Base-by-base conservation (phyloP, 1,140 invertebrate genomes). In the Chironomus tepperi region DNA sequence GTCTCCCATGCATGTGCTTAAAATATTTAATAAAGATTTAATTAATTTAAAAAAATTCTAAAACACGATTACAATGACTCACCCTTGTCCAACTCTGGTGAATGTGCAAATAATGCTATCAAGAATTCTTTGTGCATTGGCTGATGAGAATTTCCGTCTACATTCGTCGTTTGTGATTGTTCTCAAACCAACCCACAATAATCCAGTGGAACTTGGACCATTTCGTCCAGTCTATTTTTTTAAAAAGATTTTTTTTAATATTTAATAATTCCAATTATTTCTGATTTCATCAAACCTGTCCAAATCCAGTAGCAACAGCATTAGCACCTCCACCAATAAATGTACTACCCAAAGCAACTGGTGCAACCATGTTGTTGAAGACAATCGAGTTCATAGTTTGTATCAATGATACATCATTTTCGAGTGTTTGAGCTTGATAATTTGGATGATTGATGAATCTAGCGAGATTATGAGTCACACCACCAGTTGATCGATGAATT, bases 71-170 rank as follows among this genome's bases (percentile, higher is more conserved):
- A 7, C 6, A 43, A 43, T 43, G 6, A 7, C 43, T 57, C n/a
- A 57, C 47, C 65, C 65, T 21, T 70, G 16, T 19, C 65, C 65
- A 19, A 70, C 65, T 70, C 65, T 70, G 1, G 65, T 70, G 19
- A 70, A 70, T 19, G 65, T 70, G 7, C 65, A 70, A 70, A 70
- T 70, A 7, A 7, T 70, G 3, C 19, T 15, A 19, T 70, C 65
- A 70, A 18, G 9, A 21, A 70, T 21, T 18, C 16, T 18, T 19
- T 2, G 3, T 18, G 65, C 65, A 70, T 70, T 70, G 6, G 16
- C 16, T 8, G n/a, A 10, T 7, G 65, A 18, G 7, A 19, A 21
- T 8, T 18, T 21, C 9, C 12, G 3, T 18, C 65, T 18, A 18
- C 65, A 70, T 70, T 70, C 65, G 19, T 18, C 16, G 7, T 70